These are phyloP conservation scores for Urocolius indicus DNA, from an alignment of 2,113 vertebrate species.

Conservation along the genomic window DNA sequence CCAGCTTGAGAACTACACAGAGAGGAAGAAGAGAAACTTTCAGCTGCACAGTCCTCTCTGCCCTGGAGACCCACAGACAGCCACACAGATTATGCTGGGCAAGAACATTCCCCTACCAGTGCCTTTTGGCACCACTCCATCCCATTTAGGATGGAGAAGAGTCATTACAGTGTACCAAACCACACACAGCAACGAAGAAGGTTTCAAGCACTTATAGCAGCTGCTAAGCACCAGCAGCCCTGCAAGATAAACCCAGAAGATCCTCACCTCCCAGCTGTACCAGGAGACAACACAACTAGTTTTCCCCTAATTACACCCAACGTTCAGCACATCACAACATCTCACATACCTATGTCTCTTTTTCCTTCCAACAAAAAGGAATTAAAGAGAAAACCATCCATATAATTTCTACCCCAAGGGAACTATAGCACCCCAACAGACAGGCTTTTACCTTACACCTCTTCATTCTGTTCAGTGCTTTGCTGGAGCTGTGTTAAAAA, in stretches of 20 bases:
- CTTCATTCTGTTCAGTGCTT: not conserved
- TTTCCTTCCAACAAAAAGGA: not conserved
- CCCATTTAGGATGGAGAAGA: not conserved
- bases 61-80: not conserved
- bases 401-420: not conserved
- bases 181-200: fast-evolving
- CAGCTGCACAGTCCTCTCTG: not conserved
- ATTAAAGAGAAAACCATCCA: not conserved
- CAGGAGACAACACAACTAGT: not conserved
- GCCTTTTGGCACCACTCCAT: not conserved
- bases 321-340: not conserved
- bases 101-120: not conserved
- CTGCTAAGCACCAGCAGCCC: not conserved
- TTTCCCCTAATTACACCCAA: not conserved
- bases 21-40: not conserved
- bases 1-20: not conserved
- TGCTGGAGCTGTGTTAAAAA: not conserved
- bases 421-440: not conserved
- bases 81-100: not conserved
- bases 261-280: not conserved
- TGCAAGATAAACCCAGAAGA: not conserved
- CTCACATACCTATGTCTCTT: not conserved
- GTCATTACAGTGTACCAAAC: not conserved
- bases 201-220: fast-evolving
- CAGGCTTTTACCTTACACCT: not conserved